Evolutionary conservation across 2,888 invertebrate species (phyloP).

Genomic region (Sympetrum striolatum): DNA sequence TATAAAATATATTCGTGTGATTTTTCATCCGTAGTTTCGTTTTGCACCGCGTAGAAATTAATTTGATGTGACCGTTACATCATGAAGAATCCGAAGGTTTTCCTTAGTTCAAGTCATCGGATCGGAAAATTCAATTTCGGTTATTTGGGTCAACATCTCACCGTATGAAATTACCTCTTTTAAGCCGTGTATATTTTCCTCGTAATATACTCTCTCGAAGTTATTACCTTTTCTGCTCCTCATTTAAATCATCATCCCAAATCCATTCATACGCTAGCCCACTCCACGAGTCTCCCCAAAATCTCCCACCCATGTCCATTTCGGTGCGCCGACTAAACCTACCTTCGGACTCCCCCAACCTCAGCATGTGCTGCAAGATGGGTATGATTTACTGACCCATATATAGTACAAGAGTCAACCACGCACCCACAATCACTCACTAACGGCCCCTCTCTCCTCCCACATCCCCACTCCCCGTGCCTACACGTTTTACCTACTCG

Average conservation of each 20-base stretch:
- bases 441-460: neutral
- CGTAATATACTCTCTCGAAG: too few relatives aligned
- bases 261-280: neutral
- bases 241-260: neutral
- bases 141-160: too few relatives aligned
- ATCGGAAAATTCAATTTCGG: too few relatives aligned
- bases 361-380: neutral
- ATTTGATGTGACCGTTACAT: too few relatives aligned
- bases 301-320: neutral
- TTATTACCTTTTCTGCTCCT: neutral
- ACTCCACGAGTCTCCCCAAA: neutral
- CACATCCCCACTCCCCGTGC: neutral
- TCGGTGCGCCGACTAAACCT: neutral
- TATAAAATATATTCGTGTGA: too few relatives aligned
- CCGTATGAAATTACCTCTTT: too few relatives aligned
- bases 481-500: neutral
- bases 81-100: too few relatives aligned
- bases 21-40: too few relatives aligned
- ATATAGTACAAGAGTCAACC: neutral
- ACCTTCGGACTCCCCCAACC: neutral
- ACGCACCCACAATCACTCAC: neutral
- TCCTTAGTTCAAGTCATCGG: too few relatives aligned
- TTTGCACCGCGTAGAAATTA: too few relatives aligned
- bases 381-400: conserved; percentile 25
- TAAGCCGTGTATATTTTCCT: too few relatives aligned